Base-by-base conservation (phyloP, 2,113 vertebrate genomes). In the Columbina picui region DNA sequence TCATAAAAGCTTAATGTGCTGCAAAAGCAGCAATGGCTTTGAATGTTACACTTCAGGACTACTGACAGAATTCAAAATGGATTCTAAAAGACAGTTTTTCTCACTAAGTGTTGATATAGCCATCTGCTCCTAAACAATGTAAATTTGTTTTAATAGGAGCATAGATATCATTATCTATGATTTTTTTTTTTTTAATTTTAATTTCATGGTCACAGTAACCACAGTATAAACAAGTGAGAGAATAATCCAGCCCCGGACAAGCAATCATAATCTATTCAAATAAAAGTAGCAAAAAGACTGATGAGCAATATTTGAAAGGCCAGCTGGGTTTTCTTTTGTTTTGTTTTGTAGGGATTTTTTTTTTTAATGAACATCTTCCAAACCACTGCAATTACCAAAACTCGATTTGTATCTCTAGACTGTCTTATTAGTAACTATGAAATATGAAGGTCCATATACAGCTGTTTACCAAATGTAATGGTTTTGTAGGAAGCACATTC, bases 1-100 rank as follows among this genome's bases (percentile, higher is more conserved):
- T 98, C 98, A 98, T 98, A 98, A 98, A 99, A 98, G 98, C 98
- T 98, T 98, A 99, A 99, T 98, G 98, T 97, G 88, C 97, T 96
- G 76, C 95, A 96, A 92, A 94, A 94, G 70, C 91, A 95, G 97
- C 96, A 91, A 73, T 97, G 59, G 65, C 82, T 87, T 91, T 60
- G 95, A 97, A 95, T 97, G 95, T 96, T 97, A 90, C 94, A 97
- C 96, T 98, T 98, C 96, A 97, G 96, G 97, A 98, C 97, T 98
- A 98, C 98, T 98, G 98, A 98, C 97, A 98, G 97, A 94, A 96
- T 97, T 97, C 96, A 96, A 97, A 97, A 98, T 97, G 94, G 96
- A 98, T 98, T 98, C 93, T 83, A 90, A 94, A 97, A 96, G 94
- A 93, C 34, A 76, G n/a, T 95, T 95, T 96, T 95, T 96, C 84